Evolutionary conservation across 2,888 invertebrate genomes (phyloP), one percentile per base, ranked within the genome.

Genomic region (Molorchus minor): DNA sequence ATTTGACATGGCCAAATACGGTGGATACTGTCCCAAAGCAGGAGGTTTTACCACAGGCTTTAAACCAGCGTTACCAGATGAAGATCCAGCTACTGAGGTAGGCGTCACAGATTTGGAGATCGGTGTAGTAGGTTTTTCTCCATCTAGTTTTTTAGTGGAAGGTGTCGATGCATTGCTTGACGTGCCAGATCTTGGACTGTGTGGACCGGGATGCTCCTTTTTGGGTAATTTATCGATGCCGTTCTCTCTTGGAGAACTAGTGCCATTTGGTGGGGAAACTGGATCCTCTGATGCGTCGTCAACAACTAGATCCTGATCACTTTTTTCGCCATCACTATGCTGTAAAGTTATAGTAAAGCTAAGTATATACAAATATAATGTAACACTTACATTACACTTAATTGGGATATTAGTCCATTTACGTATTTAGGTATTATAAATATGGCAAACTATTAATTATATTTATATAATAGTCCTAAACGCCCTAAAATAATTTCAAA

Each of bases 241-340:
- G 77, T 94, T 94, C 77, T 94, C 94, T 66, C 93, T 81, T 0
- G 94, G 93, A n/a, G 94, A 93, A 1, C 93, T 87, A n/a, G 94
- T 93, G 12, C 94, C 93, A 73, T 91, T 92, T 71, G 92, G 88
- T 0, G 93, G 92, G 47, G 93, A 93, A 49, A 90, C 88, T 4
- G 93, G 93, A 75, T 94, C 94, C 82, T 96, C 95, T 69, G 93
- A 94, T 49, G 94, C 94, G 74, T 94, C 96, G 80, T 97, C 97
- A 19, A 97, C 96, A 62, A 97, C 96, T 71, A 97, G 82, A 78
- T 96, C 96, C 83, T 94, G 92, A 77, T 95, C 94, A 76, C 90
- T 91, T 79, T 93, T 93, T 77, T 92, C 92, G 55, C 90, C 92
- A 79, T 92, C 92, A 78, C 90, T 91, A 75, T 90, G 90, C 88